Percentiles rank a stretch among this genome's conserved stretches.
phyloP scores from a whole-genome alignment of 2,888 invertebrate genomes.

The Caenorhabditis uteleia region DNA sequence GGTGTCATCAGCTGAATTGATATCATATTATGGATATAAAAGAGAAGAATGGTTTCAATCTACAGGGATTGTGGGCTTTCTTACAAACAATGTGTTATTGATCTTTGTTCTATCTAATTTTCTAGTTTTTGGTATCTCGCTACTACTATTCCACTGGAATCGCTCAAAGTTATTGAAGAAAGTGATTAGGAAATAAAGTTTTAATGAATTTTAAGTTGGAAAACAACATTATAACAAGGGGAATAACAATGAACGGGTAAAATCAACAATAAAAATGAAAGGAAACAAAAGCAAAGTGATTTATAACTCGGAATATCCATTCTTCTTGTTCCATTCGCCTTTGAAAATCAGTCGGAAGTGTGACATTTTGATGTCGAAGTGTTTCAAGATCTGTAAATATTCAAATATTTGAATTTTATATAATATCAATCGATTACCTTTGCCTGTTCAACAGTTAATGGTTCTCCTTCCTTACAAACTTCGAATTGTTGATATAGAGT shows the following conservation, averaged over 20 bases:
- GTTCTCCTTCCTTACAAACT: conserved; percentile 85
- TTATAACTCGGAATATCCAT: conserved; percentile 48
- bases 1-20: conserved; percentile 15
- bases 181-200: too few relatives aligned
- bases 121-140: too few relatives aligned
- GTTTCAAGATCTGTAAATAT: conserved; percentile 75
- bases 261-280: conserved; percentile 17
- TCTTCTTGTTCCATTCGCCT: conserved; percentile 58
- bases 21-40: conserved; percentile 15
- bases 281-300: conserved; percentile 6
- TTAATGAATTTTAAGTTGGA: too few relatives aligned
- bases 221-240: too few relatives aligned
- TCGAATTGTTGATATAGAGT: conserved; percentile 81
- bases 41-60: background rate
- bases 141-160: too few relatives aligned
- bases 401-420: too few relatives aligned
- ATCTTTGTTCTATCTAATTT: background rate
- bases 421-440: conserved; percentile 71
- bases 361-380: conserved; percentile 60
- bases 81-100: background rate
- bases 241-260: too few relatives aligned
- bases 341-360: conserved; percentile 59
- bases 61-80: background rate
- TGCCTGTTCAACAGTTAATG: conserved; percentile 89
- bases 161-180: too few relatives aligned